Conservation (phyloP, 2,888 invertebrate species). For the Globia sparganii region DNA sequence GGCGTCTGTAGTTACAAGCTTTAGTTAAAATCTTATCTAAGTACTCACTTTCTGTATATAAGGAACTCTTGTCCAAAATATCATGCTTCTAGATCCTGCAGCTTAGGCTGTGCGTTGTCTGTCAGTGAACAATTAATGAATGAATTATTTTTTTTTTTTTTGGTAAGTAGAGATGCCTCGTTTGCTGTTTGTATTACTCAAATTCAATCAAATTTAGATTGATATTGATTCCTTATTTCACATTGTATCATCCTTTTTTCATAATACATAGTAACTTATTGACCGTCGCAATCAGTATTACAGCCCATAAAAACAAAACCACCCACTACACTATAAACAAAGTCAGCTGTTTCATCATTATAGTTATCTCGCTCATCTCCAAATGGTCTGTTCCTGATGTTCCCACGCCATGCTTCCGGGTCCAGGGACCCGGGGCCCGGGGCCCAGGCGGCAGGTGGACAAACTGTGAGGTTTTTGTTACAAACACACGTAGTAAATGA, state of each 20-base stretch:
- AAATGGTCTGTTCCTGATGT: conserved; percentile 63
- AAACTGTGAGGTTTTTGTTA: conserved; percentile 46
- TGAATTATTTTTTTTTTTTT: no score
- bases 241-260: neutral
- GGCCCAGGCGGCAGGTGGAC: conserved; percentile 52
- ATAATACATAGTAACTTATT: neutral
- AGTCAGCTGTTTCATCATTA: conserved; percentile 44
- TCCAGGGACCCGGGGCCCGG: conserved; percentile 52
- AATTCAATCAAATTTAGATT: neutral
- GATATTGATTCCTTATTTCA: neutral
- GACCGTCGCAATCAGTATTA: neutral
- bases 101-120: neutral
- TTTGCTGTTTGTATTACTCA: neutral
- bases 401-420: conserved; percentile 77
- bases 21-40: neutral
- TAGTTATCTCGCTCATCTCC: conserved; percentile 40
- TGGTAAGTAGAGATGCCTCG: no score
- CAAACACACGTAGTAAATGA: conserved; percentile 45
- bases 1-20: neutral
- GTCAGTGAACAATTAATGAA: neutral
- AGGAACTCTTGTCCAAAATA: neutral
- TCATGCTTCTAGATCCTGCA: no score
- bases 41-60: neutral
- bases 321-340: conserved; percentile 34
- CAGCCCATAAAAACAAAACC: neutral